Base-by-base conservation (phyloP, 2,113 vertebrate genomes). In the Crocuta crocuta region DNA sequence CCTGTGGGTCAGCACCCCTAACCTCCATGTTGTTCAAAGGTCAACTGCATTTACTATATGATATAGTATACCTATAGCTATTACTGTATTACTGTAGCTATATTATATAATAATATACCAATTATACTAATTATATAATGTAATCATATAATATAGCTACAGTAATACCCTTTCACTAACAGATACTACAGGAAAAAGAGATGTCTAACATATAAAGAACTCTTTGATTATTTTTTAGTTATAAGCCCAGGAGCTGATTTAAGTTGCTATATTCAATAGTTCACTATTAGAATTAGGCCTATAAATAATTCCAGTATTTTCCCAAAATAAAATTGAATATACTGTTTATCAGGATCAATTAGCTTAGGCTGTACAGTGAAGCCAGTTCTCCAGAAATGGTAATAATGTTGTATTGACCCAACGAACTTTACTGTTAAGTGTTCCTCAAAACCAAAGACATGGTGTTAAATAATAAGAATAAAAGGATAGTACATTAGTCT, bases 371-470 rank as follows among this genome's bases (percentile, higher is more conserved):
- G n/a, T 55, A 1, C 2, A 68, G 10, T 82, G 33, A 81, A 45
- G 55, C 63, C 23, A 63, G 1, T 90, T 95, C 91, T 89, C 71
- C 26, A 96, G 70, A 88, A 83, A 68, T 92, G 55, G 11, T 88
- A 53, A 45, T 80, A 33, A 89, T 10, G 88, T 88, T 83, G 39
- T 73, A n/a, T n/a, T 93, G 16, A 95, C 31, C 13, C 33, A 74
- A 23, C n/a, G n/a, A 93, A 63, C 58, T 76, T 91, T 91, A 3
- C 24, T 63, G 4, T 8, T 84, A 79, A 79, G 2, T 88, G 55
- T 91, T 71, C 26, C 73, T 71, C 23, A 82, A 66, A 3, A 65
- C 79, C 45, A 90, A 86, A 86, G 31, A 21, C 23, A 92, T 33
- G 43, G 45, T 35, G 70, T 65, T 79, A 35, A 91, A 16, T 48